phyloP scores from a whole-genome alignment of 2,888 invertebrate genomes.

The Chironomus riparius region DNA sequence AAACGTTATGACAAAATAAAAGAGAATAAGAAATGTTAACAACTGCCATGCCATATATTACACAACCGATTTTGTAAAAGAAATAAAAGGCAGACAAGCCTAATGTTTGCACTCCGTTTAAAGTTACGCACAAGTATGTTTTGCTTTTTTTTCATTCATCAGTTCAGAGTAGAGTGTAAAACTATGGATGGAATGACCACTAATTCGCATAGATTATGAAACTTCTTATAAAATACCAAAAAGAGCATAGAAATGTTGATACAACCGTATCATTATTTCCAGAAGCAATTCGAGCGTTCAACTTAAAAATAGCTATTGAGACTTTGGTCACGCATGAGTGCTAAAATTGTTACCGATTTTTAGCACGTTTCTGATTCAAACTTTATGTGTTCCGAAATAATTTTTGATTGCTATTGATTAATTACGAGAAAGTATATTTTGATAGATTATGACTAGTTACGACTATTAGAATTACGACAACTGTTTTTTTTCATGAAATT shows the following conservation, averaged over 20 bases:
- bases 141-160: not conserved
- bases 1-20: not conserved
- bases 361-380: not conserved
- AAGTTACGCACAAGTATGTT: not conserved
- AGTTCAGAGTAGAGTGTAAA: not conserved
- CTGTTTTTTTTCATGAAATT: too few species aligned
- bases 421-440: not conserved
- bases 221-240: not conserved
- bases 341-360: not conserved
- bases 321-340: not conserved
- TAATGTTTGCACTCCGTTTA: not conserved
- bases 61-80: not conserved
- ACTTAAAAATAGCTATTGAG: not conserved
- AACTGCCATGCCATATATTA: not conserved
- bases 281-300: not conserved
- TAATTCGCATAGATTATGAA: not conserved
- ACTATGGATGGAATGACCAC: not conserved
- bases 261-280: not conserved
- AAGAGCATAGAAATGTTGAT: not conserved
- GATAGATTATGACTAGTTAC: not conserved
- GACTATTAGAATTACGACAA: not conserved
- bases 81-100: not conserved
- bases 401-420: not conserved
- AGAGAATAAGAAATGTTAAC: not conserved
- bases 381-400: not conserved